Conservation (phyloP, 2,888 invertebrate genomes). For the Ditylenchus weischeri region DNA sequence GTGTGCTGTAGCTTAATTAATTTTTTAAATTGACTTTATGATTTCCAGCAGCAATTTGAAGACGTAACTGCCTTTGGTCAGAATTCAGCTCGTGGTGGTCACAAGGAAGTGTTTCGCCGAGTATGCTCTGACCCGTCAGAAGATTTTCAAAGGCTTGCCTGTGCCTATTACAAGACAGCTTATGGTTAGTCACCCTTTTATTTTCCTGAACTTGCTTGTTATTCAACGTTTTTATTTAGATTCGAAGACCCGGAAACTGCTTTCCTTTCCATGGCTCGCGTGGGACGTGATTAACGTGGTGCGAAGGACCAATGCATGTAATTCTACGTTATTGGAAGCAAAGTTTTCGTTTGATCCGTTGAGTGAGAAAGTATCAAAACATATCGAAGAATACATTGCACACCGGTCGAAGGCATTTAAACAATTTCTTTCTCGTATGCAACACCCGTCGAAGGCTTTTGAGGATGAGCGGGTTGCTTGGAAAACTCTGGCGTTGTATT, state of each 20-base stretch:
- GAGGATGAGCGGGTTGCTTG: conserved; percentile 14
- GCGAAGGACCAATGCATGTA: conserved; percentile 20
- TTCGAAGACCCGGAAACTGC: conserved; percentile 26
- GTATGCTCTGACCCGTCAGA: conserved; percentile 27
- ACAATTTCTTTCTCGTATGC: conserved; percentile 6
- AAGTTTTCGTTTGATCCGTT: conserved; percentile 34
- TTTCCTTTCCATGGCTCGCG: conserved; percentile 51
- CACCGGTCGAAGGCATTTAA: conserved; percentile 19
- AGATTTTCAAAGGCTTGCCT: conserved; percentile 36
- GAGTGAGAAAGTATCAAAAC: conserved; percentile 21
- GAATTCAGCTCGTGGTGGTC: not conserved
- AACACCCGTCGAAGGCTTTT: conserved; percentile 9
- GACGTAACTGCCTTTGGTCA: not conserved
- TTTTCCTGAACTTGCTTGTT: no score
- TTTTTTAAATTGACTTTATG: not conserved
- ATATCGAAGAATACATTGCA: conserved; percentile 28
- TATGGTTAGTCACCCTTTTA: conserved; percentile 33
- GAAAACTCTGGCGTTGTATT: conserved; percentile 14
- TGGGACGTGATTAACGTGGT: conserved; percentile 44
- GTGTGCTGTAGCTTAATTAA: not conserved
- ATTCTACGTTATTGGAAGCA: conserved; percentile 3
- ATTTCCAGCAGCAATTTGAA: conserved; percentile 6
- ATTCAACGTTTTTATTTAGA: no score
- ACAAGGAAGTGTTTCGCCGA: conserved; percentile 27
- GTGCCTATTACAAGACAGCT: conserved; percentile 42